Evolutionary conservation across 2,113 vertebrate species (phyloP), one percentile per base, ranked within the genome.

Genomic region (Passer domesticus): DNA sequence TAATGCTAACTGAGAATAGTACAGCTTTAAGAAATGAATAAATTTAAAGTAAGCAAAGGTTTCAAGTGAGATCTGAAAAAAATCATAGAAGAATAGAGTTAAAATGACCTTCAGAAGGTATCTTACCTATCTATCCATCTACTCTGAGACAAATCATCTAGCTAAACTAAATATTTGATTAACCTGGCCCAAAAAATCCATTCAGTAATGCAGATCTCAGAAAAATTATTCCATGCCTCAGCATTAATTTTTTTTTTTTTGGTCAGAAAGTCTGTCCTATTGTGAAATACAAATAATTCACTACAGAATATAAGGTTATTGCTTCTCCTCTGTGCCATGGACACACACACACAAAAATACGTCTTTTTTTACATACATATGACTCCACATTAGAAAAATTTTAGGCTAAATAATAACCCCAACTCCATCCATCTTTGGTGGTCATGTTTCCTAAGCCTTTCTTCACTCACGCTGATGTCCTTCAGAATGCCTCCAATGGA

Each of bases 161-260:
- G 13, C 43, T 77, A 90, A 94, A 86, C 12, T 53, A 92, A 86
- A 60, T 59, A 83, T 86, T 89, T 87, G 75, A 79, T 90, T 70
- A 89, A 83, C 44, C 43, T 24, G 3, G 7, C 59, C 10, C 7
- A 41, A 90, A 90, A 59, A 68, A 49, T 39, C 12, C 15, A 70
- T 73, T 68, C 21, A 69, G 10, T 53, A 73, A 93, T 22, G 11
- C 13, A 88, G 59, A 55, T 74, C 70, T 81, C 50, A 77, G 64
- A 76, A 68, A 72, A 94, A 79, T 10, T 39, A 91, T 84, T 87
- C 69, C 46, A 69, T 10, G 13, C 1, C 30, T 84, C 21, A 63
- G 55, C 47, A 47, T 28, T 37, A 49, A 23, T 16, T 20, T 27
- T 16, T 39, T 37, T 39, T 37, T 41, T 74, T 94, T 73, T 49